Conservation (phyloP, 2,113 vertebrate genomes). For the Bos taurus region DNA sequence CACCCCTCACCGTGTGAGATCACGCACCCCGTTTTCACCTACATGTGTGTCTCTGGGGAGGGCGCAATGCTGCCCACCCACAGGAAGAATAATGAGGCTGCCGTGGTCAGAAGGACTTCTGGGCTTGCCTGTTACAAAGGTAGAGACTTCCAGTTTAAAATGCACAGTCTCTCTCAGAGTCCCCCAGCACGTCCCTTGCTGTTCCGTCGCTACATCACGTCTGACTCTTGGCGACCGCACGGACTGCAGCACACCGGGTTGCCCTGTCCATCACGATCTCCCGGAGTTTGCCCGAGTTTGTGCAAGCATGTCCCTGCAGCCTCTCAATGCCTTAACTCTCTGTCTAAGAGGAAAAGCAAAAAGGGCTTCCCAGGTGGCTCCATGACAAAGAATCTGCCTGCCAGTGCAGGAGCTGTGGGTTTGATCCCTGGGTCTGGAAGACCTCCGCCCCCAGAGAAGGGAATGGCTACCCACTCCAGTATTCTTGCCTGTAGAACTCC, state of each 20-base stretch:
- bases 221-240: accelerated
- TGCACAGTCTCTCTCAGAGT: background rate
- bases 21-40: accelerated
- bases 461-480: background rate
- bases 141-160: too few relatives aligned
- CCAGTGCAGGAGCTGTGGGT: background rate
- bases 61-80: background rate
- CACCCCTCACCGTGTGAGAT: background rate
- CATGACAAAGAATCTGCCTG: background rate
- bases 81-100: background rate
- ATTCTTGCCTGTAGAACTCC: background rate
- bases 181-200: background rate
- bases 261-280: background rate
- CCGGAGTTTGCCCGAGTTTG: background rate
- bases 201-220: accelerated
- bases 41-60: background rate
- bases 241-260: background rate
- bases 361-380: background rate
- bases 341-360: background rate
- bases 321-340: background rate
- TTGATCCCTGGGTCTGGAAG: background rate
- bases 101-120: background rate
- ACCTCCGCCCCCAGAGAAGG: accelerated
- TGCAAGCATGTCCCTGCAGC: background rate
- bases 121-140: background rate